Evolutionary conservation across 2,797 vertebrate genomes (phyloP).

Genomic region (Bryconaethiops microstoma): DNA sequence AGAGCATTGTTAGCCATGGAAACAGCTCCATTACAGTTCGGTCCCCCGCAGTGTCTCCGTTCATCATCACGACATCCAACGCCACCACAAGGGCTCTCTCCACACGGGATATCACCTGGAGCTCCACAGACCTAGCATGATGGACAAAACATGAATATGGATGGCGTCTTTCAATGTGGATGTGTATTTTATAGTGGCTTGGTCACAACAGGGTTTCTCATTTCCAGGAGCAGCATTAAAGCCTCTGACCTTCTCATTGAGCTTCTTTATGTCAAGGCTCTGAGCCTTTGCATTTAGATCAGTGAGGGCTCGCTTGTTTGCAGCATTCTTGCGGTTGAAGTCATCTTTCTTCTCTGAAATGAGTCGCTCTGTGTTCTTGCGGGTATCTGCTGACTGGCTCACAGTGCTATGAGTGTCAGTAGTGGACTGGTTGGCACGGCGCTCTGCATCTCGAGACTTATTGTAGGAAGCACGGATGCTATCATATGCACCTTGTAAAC

Average conservation of each 20-base stretch:
- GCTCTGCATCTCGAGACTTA: conserved; percentile 85
- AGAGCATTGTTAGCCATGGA: conserved; percentile 85
- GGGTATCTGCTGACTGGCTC: conserved; percentile 82
- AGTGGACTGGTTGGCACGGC: conserved; percentile 80
- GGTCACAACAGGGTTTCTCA: background rate
- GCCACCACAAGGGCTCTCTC: conserved; percentile 90
- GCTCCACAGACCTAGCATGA: conserved; percentile 87
- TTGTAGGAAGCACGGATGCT: conserved; percentile 87
- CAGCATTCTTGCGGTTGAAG: conserved; percentile 88
- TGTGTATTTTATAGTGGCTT: background rate
- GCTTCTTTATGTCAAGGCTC: conserved; percentile 82
- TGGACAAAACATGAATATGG: conserved; percentile 7
- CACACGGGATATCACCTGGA: conserved; percentile 82
- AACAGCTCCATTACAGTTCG: conserved; percentile 87
- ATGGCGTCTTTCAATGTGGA: background rate
- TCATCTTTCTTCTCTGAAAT: conserved; percentile 80
- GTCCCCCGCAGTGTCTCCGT: conserved; percentile 90
- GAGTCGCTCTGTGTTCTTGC: conserved; percentile 82
- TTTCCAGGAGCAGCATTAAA: background rate
- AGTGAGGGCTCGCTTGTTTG: conserved; percentile 82
- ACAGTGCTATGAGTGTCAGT: conserved; percentile 80
- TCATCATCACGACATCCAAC: conserved; percentile 92
- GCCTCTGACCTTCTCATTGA: conserved; percentile 91
- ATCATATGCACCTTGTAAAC: conserved; percentile 86
- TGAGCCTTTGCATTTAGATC: conserved; percentile 76